Conservation (phyloP, 2,888 invertebrate species). For the Monopis laevigella region DNA sequence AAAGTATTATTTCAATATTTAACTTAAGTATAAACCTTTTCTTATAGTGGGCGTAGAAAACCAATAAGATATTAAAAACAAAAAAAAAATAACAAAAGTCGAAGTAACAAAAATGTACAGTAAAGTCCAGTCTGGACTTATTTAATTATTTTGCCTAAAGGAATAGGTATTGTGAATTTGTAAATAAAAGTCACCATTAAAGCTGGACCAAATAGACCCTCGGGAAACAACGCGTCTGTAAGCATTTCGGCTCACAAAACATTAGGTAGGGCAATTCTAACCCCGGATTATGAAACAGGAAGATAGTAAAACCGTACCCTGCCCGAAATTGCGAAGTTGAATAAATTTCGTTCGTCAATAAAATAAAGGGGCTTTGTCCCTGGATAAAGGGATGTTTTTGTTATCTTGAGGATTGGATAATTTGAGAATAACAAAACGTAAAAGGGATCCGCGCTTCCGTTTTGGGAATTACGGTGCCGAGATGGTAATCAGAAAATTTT, state of each 20-base stretch:
- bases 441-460: slow-evolving; percentile 37
- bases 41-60: too few relatives aligned
- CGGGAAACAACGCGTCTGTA: slow-evolving; percentile 5
- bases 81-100: too few relatives aligned
- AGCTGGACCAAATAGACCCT: neutral
- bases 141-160: too few relatives aligned
- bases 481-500: slow-evolving; percentile 54
- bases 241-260: slow-evolving; percentile 8
- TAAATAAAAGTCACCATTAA: too few relatives aligned
- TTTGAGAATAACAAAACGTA: slow-evolving; percentile 66
- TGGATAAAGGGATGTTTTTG: slow-evolving; percentile 61
- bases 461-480: slow-evolving; percentile 42
- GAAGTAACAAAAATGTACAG: too few relatives aligned
- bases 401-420: slow-evolving; percentile 68
- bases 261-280: slow-evolving; percentile 13
- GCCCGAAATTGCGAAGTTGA: slow-evolving; percentile 24
- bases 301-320: slow-evolving; percentile 58
- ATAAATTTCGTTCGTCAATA: slow-evolving; percentile 61
- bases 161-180: too few relatives aligned
- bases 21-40: too few relatives aligned
- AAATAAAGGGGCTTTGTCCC: slow-evolving; percentile 51
- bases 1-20: too few relatives aligned
- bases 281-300: slow-evolving; percentile 46
- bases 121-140: too few relatives aligned
- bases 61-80: too few relatives aligned